phyloP scores from a whole-genome alignment of 2,113 vertebrate species.

The Coryphaenoides rupestris region DNA sequence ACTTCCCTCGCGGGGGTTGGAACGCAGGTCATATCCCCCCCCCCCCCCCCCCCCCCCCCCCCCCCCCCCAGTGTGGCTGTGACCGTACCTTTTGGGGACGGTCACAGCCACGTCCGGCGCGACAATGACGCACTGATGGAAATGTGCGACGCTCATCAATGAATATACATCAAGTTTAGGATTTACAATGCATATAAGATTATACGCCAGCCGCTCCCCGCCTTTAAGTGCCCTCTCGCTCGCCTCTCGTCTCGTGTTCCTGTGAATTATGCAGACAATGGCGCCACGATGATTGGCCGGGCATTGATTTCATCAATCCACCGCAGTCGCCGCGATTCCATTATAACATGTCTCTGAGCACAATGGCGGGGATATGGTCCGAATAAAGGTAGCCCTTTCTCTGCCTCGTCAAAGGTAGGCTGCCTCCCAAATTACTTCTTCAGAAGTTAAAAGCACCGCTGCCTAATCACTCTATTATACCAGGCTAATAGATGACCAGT shows the following conservation, averaged over 20 bases:
- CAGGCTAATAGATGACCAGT: conserved; percentile 81
- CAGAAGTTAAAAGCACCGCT: conserved; percentile 76
- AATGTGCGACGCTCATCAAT: not conserved
- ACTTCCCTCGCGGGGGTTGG: conserved; percentile 44
- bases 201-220: conserved; percentile 50
- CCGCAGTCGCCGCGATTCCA: conserved; percentile 70
- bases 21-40: conserved; percentile 37
- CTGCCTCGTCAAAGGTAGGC: conserved; percentile 71
- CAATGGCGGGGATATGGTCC: conserved; percentile 73
- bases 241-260: conserved; percentile 63
- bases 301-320: conserved; percentile 71
- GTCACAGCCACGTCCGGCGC: not conserved
- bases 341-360: conserved; percentile 77
- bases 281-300: conserved; percentile 59
- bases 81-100: no score
- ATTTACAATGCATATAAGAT: conserved; percentile 42
- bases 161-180: conserved; percentile 53
- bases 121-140: conserved; percentile 13
- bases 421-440: conserved; percentile 78
- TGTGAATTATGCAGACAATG: conserved; percentile 60
- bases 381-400: conserved; percentile 73
- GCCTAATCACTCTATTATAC: conserved; percentile 78
- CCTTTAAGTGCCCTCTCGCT: conserved; percentile 65
- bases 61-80: no score
- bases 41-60: no score